Percentiles rank a stretch among this genome's conserved stretches.
phyloP scores from a whole-genome alignment of 92 coral and sea anemone species.

The Porites cylindrica region DNA sequence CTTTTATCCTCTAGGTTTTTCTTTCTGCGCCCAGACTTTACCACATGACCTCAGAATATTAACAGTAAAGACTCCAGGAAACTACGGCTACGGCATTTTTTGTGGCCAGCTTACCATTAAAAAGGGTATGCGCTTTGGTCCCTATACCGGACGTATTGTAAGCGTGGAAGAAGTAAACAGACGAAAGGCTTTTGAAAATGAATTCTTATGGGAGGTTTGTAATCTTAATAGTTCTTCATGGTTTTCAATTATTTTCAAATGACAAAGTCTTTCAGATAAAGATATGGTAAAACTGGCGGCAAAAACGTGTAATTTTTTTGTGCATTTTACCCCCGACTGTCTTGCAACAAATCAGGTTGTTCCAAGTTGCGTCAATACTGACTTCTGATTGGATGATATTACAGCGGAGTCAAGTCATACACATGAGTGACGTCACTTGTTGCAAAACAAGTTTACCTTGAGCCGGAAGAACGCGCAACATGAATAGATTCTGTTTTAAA shows the following conservation, averaged over 20 bases:
- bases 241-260: not conserved
- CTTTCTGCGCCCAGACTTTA: conserved; percentile 26
- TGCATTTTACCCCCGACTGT: too few relatives aligned
- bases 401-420: too few relatives aligned
- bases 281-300: too few relatives aligned
- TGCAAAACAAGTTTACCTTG: too few relatives aligned
- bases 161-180: conserved; percentile 41
- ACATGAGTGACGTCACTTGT: too few relatives aligned
- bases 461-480: too few relatives aligned
- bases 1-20: not conserved
- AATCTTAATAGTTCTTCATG: not conserved
- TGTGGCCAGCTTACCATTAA: conserved; percentile 87
- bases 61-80: conserved; percentile 38
- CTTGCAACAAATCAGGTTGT: too few relatives aligned
- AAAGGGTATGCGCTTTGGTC: conserved; percentile 90
- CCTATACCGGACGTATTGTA: conserved; percentile 78
- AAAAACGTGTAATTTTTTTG: too few relatives aligned
- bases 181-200: conserved; percentile 45
- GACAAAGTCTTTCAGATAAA: not conserved
- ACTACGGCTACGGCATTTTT: conserved; percentile 76
- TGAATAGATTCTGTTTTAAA: too few relatives aligned
- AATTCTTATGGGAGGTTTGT: conserved; percentile 87
- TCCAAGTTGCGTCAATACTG: too few relatives aligned
- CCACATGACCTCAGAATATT: conserved; percentile 59
- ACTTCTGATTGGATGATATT: too few relatives aligned